Evolutionary conservation across 1,140 invertebrate species (phyloP).

Genomic region (Metaphire vulgaris): DNA sequence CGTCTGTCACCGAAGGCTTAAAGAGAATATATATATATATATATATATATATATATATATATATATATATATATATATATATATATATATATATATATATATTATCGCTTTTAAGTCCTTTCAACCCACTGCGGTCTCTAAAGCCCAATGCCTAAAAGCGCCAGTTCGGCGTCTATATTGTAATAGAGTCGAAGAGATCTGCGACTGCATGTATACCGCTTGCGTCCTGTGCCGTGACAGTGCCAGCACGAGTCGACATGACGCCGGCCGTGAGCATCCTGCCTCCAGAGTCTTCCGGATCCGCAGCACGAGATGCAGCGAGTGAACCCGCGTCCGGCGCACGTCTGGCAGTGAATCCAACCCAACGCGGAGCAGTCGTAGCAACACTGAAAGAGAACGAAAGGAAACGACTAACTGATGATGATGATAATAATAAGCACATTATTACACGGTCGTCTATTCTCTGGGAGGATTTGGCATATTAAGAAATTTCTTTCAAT

Average conservation of each 20-base stretch:
- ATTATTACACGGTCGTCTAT: neutral
- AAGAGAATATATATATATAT: no score
- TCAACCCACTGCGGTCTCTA: no score
- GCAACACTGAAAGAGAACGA: slow-evolving; percentile 15
- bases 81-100: no score
- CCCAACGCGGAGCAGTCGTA: slow-evolving; percentile 21
- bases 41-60: no score
- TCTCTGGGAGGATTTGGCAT: neutral
- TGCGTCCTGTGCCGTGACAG: slow-evolving; percentile 29
- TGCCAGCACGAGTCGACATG: slow-evolving; percentile 29
- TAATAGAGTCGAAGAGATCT: neutral
- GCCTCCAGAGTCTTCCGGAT: slow-evolving; percentile 20
- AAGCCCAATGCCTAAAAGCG: no score
- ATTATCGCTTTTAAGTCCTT: no score
- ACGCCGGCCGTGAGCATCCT: slow-evolving; percentile 23
- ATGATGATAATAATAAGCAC: neutral
- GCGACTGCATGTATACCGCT: slow-evolving; percentile 11
- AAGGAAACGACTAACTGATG: neutral
- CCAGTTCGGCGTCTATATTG: no score
- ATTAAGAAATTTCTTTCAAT: neutral
- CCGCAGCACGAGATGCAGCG: slow-evolving; percentile 26
- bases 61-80: no score
- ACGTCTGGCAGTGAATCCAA: slow-evolving; percentile 25
- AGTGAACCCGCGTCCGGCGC: slow-evolving; percentile 26
- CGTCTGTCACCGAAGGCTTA: no score